Conservation (phyloP, 2,888 invertebrate species). For the Acanthosepion esculentum region DNA sequence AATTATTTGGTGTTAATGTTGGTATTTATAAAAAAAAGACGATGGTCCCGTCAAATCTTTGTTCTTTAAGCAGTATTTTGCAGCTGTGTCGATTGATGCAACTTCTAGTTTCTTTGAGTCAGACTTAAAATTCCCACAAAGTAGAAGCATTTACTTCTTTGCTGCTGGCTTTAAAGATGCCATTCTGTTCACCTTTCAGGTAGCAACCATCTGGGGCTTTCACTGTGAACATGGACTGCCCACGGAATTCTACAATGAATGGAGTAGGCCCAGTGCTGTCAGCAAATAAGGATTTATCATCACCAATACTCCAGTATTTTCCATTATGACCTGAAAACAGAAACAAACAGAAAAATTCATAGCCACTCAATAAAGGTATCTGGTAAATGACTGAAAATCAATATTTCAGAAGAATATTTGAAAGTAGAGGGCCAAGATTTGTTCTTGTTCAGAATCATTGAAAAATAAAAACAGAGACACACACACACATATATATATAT, state of each 20-base stretch:
- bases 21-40: conserved; percentile 13
- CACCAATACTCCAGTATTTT: conserved; percentile 94
- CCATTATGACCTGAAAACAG: conserved; percentile 85
- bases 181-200: conserved; percentile 74
- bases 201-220: conserved; percentile 81
- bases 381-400: background rate
- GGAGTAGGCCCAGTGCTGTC: conserved; percentile 89
- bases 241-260: conserved; percentile 93
- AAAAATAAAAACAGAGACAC: too few species aligned
- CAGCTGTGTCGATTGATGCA: conserved; percentile 5
- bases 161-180: conserved; percentile 67
- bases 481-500: too few species aligned
- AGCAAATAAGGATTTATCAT: conserved; percentile 86
- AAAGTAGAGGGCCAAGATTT: too few species aligned
- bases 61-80: conserved; percentile 25
- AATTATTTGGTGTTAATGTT: conserved; percentile 21
- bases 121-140: conserved; percentile 64
- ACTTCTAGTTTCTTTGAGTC: background rate
- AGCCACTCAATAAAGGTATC: background rate
- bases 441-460: too few species aligned
- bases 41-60: background rate
- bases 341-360: background rate
- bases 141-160: conserved; percentile 55
- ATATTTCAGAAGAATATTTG: too few species aligned
- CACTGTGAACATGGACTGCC: conserved; percentile 93